These are phyloP conservation scores for Sesamia inferens DNA, from an alignment of 2,888 invertebrate genomes.

Conservation along the genomic window DNA sequence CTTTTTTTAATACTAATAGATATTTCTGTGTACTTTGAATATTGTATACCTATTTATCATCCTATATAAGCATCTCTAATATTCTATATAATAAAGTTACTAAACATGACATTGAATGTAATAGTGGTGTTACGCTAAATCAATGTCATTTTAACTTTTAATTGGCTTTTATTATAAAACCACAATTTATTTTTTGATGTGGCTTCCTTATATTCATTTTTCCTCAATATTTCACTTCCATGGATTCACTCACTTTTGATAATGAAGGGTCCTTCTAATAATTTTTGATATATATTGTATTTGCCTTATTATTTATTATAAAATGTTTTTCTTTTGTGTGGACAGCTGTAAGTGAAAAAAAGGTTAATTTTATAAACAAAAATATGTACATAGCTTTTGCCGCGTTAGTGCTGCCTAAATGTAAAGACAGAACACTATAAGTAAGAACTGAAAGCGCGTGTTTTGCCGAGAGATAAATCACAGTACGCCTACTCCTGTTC, in stretches of 20 bases:
- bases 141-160: neutral
- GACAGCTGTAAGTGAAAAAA: constrained; percentile 23
- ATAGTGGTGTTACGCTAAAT: neutral
- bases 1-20: neutral
- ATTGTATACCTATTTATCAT: neutral
- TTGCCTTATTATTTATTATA: constrained; percentile 20
- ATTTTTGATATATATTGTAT: neutral
- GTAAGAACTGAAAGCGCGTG: neutral
- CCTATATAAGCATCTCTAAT: no score
- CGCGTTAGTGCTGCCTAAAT: neutral
- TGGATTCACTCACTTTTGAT: constrained; percentile 17
- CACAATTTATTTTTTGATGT: constrained; percentile 27
- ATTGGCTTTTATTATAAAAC: constrained; percentile 38
- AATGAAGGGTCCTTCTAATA: neutral
- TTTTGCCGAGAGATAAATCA: neutral
- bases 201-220: neutral
- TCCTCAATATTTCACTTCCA: neutral
- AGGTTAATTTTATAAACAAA: neutral
- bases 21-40: no score
- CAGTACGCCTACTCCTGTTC: neutral
- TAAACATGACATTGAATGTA: neutral
- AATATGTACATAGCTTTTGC: neutral
- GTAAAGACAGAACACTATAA: neutral
- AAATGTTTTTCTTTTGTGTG: constrained; percentile 13
- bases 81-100: neutral